A percentile compares a stretch with the other conserved stretches of the same genome.
Conservation (phyloP, 2,888 invertebrate genomes). For the Leistus spinibarbis region DNA sequence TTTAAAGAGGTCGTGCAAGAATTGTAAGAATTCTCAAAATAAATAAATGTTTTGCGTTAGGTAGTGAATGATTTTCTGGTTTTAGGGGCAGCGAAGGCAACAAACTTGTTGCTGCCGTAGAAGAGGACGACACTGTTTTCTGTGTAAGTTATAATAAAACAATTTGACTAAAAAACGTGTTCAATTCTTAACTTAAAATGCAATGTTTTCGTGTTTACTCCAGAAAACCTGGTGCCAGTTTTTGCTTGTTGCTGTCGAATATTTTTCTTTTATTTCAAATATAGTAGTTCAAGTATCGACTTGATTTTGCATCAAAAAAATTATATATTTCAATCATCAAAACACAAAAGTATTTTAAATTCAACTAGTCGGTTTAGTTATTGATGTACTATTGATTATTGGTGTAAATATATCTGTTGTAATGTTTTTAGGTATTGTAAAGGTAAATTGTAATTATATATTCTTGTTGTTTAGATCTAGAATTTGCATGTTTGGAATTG, state of each 20-base stretch:
- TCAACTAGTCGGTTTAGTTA: not conserved
- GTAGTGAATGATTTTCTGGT: not conserved
- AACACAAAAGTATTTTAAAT: not conserved
- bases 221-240: not conserved
- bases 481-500: not conserved
- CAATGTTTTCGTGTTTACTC: not conserved
- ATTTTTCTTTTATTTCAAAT: constrained; percentile 8
- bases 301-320: not conserved
- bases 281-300: not conserved
- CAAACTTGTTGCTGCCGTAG: constrained; percentile 27
- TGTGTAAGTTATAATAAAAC: constrained; percentile 18
- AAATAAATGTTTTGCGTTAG: not conserved
- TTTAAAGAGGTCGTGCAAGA: constrained; percentile 30
- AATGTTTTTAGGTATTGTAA: not conserved
- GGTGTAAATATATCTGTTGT: not conserved
- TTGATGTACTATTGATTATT: not conserved
- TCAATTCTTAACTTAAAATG: not conserved
- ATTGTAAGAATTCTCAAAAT: constrained; percentile 18
- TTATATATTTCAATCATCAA: not conserved
- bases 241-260: not conserved
- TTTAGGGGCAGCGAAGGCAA: constrained; percentile 24
- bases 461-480: not conserved
- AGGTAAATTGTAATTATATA: not conserved
- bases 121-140: constrained; percentile 35
- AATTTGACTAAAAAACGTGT: not conserved